Percentiles rank a stretch among this genome's conserved stretches.
Evolutionary conservation across 1,140 invertebrate genomes (phyloP).

Genomic region (Drosophila subobscura): DNA sequence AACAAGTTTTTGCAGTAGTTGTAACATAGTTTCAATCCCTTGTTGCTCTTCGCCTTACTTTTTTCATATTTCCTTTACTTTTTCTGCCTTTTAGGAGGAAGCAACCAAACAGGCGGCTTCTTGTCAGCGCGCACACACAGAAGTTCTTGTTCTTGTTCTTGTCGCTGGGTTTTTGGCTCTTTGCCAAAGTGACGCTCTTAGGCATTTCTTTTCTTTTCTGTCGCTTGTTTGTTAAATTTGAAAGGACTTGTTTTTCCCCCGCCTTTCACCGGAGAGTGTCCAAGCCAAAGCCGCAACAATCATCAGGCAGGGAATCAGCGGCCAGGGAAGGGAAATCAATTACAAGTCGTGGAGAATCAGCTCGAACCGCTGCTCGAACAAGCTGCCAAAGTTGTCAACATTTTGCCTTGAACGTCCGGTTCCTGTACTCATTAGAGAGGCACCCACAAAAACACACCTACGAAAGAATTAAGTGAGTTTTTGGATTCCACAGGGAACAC

Average conservation of each 20-base stretch:
- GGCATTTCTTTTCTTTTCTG: conserved; percentile 57
- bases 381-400: conserved; percentile 52
- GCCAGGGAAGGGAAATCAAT: conserved; percentile 64
- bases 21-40: conserved; percentile 62
- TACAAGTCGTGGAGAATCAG: conserved; percentile 53
- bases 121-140: conserved; percentile 55
- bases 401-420: conserved; percentile 67
- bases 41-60: not conserved
- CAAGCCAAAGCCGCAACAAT: conserved; percentile 43
- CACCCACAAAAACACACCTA: not conserved
- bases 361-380: conserved; percentile 30
- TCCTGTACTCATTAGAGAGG: conserved; percentile 60
- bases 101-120: conserved; percentile 27
- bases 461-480: conserved; percentile 47
- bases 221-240: conserved; percentile 61
- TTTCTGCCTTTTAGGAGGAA: conserved; percentile 61
- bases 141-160: conserved; percentile 52
- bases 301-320: conserved; percentile 26
- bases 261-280: conserved; percentile 2
- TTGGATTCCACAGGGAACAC: conserved; percentile 4
- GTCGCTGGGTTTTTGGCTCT: conserved; percentile 55
- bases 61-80: conserved; percentile 37
- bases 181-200: conserved; percentile 79
- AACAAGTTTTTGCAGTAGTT: conserved; percentile 80
- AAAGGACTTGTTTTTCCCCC: conserved; percentile 56